A percentile compares a stretch with the other conserved stretches of the same genome.
Evolutionary conservation across 2,888 invertebrate genomes (phyloP).

Genomic region (Scaptodrosophila latifasciaeformis): DNA sequence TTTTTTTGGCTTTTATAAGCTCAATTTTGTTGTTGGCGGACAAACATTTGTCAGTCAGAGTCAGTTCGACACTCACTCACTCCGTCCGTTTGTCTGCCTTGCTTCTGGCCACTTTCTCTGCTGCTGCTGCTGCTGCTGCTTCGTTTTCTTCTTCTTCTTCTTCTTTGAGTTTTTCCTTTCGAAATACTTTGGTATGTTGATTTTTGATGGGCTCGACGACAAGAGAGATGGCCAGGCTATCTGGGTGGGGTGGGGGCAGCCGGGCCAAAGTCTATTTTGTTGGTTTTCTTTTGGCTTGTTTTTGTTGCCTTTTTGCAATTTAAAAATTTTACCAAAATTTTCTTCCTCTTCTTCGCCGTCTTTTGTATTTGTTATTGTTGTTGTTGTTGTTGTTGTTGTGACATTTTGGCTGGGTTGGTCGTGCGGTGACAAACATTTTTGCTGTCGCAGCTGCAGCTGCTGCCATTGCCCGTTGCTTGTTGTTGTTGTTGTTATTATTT

Average conservation of each 20-base stretch:
- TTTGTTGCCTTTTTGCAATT: neutral
- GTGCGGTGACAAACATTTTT: slow-evolving; percentile 22
- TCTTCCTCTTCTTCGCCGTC: neutral
- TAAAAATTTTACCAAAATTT: neutral
- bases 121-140: slow-evolving; percentile 3
- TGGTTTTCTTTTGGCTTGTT: neutral
- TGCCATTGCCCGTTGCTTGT: slow-evolving; percentile 37
- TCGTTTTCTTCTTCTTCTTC: slow-evolving; percentile 26
- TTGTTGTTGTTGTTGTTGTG: neutral
- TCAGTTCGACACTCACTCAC: neutral
- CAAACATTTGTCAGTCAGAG: too few relatives aligned
- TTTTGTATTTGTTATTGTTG: slow-evolving; percentile 4
- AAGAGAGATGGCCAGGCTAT: slow-evolving; percentile 2
- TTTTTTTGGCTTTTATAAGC: too few relatives aligned
- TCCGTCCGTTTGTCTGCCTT: neutral
- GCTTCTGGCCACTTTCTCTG: neutral
- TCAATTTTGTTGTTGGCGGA: too few relatives aligned
- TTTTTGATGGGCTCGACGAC: slow-evolving; percentile 7
- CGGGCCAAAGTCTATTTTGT: too few relatives aligned
- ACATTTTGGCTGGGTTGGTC: neutral
- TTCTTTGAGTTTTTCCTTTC: neutral
- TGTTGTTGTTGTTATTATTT: slow-evolving; percentile 50
- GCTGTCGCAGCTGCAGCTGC: slow-evolving; percentile 39
- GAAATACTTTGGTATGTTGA: too few relatives aligned
- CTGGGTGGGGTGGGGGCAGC: neutral